These are phyloP conservation scores for Salvator merianae DNA, from an alignment of 2,113 vertebrate genomes.

Conservation along the genomic window DNA sequence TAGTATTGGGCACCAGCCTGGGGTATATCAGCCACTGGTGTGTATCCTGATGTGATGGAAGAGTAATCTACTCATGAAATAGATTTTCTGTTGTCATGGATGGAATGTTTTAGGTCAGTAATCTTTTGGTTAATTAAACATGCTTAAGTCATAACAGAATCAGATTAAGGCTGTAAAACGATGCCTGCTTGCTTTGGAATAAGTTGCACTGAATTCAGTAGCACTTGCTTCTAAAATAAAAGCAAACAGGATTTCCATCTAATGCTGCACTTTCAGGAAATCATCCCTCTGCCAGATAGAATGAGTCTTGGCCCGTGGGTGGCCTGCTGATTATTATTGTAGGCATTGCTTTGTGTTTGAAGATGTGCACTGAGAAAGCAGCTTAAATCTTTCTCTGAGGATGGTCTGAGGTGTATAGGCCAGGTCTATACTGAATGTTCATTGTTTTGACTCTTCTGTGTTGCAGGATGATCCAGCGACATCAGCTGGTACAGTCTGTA, in stretches of 20 bases:
- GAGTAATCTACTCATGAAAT: not conserved
- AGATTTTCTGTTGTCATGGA: not conserved
- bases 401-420: not conserved
- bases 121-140: not conserved
- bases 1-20: not conserved
- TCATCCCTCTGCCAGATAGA: not conserved
- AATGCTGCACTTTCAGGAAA: not conserved
- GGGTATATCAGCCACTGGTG: not conserved
- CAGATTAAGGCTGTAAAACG: not conserved
- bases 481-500: conserved; percentile 87
- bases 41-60: not conserved
- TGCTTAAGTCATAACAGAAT: not conserved
- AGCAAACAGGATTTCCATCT: not conserved
- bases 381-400: not conserved
- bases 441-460: conserved; percentile 27
- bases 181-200: not conserved
- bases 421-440: not conserved
- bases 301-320: not conserved
- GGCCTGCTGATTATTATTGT: not conserved
- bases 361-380: not conserved
- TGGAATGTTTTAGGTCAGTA: too few species aligned
- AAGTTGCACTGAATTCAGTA: not conserved
- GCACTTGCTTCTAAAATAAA: not conserved
- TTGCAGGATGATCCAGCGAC: conserved; percentile 87
- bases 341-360: not conserved